These are phyloP conservation scores for Zosterops borbonicus DNA, from an alignment of 2,113 vertebrate species.

Conservation along the genomic window DNA sequence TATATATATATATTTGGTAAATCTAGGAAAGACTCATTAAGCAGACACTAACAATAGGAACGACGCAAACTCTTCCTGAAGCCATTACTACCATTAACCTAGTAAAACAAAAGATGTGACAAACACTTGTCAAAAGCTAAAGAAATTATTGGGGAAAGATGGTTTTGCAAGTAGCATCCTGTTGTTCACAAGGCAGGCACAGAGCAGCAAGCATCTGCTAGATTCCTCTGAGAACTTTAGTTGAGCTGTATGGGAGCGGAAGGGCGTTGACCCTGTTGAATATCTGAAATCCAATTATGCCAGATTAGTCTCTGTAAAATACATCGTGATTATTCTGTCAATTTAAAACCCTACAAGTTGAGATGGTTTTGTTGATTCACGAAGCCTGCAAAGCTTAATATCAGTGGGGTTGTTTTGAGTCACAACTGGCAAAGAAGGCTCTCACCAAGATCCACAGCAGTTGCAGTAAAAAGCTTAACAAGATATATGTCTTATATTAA, in stretches of 20 bases:
- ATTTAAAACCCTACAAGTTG: conserved; percentile 45
- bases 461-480: not conserved
- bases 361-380: conserved; percentile 28
- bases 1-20: not conserved
- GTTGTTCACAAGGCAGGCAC: not conserved
- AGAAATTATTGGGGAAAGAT: not conserved
- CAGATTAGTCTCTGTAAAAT: conserved; percentile 49
- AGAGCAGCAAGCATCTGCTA: not conserved
- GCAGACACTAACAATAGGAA: not conserved
- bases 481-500: not conserved
- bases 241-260: not conserved
- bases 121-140: not conserved
- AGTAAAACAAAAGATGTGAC: not conserved
- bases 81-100: not conserved
- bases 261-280: conserved; percentile 20
- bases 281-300: conserved; percentile 29
- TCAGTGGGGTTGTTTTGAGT: not conserved
- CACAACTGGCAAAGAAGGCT: not conserved
- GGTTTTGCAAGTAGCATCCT: not conserved
- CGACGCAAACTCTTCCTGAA: not conserved
- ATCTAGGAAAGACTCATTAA: not conserved
- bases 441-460: not conserved
- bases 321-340: conserved; percentile 17
- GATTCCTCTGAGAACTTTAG: not conserved
- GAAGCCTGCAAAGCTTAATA: not conserved